A percentile compares a stretch with the other conserved stretches of the same genome.
phyloP scores from a whole-genome alignment of 2,888 invertebrate genomes.

The Himalopsyche japonica region DNA sequence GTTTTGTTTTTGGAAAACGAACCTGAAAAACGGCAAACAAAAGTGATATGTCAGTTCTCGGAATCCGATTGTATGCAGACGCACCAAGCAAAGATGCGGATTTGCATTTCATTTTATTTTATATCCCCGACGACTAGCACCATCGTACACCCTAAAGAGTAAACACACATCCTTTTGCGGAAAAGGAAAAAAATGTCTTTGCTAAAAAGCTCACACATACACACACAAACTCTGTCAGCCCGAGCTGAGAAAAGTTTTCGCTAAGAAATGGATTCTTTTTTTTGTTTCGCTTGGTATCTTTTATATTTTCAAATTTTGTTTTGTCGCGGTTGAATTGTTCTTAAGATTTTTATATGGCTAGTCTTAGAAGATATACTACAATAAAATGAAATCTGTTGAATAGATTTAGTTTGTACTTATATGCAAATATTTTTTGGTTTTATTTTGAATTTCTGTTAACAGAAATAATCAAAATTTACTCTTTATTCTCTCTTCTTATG shows the following conservation, averaged over 20 bases:
- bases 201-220: background rate
- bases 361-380: background rate
- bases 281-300: background rate
- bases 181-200: background rate
- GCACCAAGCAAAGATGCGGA: conserved; percentile 14
- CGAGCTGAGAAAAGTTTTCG: background rate
- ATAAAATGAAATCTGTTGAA: background rate
- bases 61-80: conserved; percentile 3
- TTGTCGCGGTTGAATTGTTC: background rate
- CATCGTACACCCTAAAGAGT: background rate
- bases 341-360: background rate
- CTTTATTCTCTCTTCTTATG: too few relatives aligned
- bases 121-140: conserved; percentile 10
- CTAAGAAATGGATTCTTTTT: background rate
- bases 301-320: background rate
- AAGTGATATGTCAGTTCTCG: background rate
- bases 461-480: too few relatives aligned
- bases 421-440: too few relatives aligned
- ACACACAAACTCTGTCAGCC: background rate
- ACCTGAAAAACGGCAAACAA: background rate
- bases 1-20: too few relatives aligned
- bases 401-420: background rate
- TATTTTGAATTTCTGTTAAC: too few relatives aligned
- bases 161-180: background rate
- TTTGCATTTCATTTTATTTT: conserved; percentile 39